phyloP scores from a whole-genome alignment of 2,888 invertebrate genomes.

The Zelleria hepariella region DNA sequence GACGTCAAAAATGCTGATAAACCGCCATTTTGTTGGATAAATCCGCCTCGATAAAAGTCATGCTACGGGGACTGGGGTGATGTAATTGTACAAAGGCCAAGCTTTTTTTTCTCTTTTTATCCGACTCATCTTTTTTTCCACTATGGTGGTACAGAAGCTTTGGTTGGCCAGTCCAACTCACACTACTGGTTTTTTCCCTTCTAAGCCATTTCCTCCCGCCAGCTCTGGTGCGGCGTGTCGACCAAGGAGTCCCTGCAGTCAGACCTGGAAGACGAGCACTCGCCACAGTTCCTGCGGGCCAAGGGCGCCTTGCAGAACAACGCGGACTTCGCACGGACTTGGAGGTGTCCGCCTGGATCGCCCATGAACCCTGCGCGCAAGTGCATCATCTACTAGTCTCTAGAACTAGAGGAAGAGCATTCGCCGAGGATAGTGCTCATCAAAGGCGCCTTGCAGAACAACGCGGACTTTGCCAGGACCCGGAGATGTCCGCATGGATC shows the following conservation, averaged over 20 bases:
- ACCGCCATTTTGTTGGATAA: too few relatives aligned
- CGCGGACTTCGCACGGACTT: slow-evolving; percentile 78
- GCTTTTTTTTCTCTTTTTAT: too few relatives aligned
- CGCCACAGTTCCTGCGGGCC: slow-evolving; percentile 79
- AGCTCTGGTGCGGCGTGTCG: slow-evolving; percentile 89
- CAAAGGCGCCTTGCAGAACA: slow-evolving; percentile 79
- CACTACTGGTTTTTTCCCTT: too few relatives aligned
- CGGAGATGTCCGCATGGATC: slow-evolving; percentile 69
- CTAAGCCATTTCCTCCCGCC: slow-evolving; percentile 15
- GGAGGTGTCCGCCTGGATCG: slow-evolving; percentile 63
- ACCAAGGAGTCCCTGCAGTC: slow-evolving; percentile 74
- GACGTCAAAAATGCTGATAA: too few relatives aligned
- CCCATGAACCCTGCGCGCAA: slow-evolving; percentile 70
- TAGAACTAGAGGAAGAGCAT: slow-evolving; percentile 79
- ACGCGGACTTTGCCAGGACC: slow-evolving; percentile 77
- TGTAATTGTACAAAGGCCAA: too few relatives aligned
- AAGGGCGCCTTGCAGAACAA: slow-evolving; percentile 80
- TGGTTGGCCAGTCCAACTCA: too few relatives aligned
- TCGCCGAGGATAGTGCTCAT: slow-evolving; percentile 80
- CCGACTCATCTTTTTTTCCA: too few relatives aligned
- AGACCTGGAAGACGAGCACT: slow-evolving; percentile 80
- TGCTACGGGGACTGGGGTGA: too few relatives aligned
- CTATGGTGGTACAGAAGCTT: too few relatives aligned
- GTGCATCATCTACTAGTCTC: slow-evolving; percentile 48
- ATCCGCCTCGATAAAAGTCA: too few relatives aligned